Evolutionary conservation across 1,140 invertebrate genomes (phyloP).

Genomic region (Drosophila equinoxialis): DNA sequence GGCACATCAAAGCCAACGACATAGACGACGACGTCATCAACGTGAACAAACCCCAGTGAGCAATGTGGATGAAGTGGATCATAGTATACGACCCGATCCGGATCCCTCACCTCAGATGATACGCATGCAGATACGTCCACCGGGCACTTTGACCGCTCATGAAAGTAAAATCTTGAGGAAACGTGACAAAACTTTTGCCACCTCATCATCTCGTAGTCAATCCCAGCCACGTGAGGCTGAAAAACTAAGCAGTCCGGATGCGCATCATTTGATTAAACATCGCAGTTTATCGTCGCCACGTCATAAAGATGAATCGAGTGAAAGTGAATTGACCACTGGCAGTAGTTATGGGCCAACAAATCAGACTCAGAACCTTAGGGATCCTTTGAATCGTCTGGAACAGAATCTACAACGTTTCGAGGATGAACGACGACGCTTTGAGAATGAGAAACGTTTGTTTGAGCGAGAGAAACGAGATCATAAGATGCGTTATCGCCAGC

Average conservation of each 20-base stretch:
- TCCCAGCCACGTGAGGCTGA: slow-evolving; percentile 83
- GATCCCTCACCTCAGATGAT: slow-evolving; percentile 56
- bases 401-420: slow-evolving; percentile 77
- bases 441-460: slow-evolving; percentile 77
- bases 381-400: slow-evolving; percentile 67
- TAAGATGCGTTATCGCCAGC: slow-evolving; percentile 73
- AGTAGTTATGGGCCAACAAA: slow-evolving; percentile 32
- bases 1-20: slow-evolving; percentile 31
- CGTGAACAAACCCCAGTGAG: slow-evolving; percentile 85
- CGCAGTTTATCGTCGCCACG: slow-evolving; percentile 79
- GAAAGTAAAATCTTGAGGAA: slow-evolving; percentile 80
- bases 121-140: slow-evolving; percentile 75
- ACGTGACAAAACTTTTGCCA: slow-evolving; percentile 71
- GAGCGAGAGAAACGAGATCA: slow-evolving; percentile 80
- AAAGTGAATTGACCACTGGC: slow-evolving; percentile 64
- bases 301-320: slow-evolving; percentile 78
- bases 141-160: slow-evolving; percentile 70
- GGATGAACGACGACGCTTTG: slow-evolving; percentile 78
- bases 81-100: slow-evolving; percentile 20
- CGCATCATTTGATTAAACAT: slow-evolving; percentile 68
- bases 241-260: slow-evolving; percentile 64
- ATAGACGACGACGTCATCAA: slow-evolving; percentile 73
- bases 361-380: slow-evolving; percentile 25
- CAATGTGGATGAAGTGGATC: slow-evolving; percentile 13
- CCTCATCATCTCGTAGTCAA: slow-evolving; percentile 78